Evolutionary conservation across 1,140 invertebrate genomes (phyloP).

Genomic region (Pteromalus puparum): DNA sequence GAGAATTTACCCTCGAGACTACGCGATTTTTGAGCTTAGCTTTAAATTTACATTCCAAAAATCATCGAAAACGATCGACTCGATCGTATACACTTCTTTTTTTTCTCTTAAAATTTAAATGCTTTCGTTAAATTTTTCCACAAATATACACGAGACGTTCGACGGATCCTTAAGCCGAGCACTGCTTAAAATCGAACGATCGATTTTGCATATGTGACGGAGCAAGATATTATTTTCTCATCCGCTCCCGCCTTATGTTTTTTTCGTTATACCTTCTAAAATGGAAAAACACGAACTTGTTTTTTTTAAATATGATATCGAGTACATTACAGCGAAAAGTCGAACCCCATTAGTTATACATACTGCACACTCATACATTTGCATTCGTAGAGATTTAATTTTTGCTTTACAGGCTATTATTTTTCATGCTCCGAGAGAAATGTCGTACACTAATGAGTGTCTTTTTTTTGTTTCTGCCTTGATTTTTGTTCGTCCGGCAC

Average conservation of each 20-base stretch:
- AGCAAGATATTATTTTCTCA: conserved; percentile 22
- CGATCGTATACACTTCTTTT: background rate
- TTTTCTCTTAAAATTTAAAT: background rate
- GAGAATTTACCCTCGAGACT: background rate
- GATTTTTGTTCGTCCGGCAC: conserved; percentile 10
- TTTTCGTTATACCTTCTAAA: conserved; percentile 43
- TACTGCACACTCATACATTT: conserved; percentile 23
- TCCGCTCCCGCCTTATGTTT: background rate
- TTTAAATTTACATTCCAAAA: conserved; percentile 4
- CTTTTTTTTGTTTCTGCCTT: background rate
- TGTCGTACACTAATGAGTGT: conserved; percentile 24
- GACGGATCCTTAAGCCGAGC: background rate
- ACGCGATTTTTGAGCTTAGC: background rate
- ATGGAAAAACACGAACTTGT: conserved; percentile 43
- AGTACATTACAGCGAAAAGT: conserved; percentile 48
- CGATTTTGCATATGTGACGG: conserved; percentile 29
- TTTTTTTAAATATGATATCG: conserved; percentile 40
- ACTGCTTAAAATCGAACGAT: conserved; percentile 35
- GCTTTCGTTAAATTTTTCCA: background rate
- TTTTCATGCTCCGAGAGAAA: conserved; percentile 28
- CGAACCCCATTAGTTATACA: conserved; percentile 16
- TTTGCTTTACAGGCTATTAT: conserved; percentile 28
- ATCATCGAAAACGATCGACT: background rate
- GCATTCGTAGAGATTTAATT: conserved; percentile 10
- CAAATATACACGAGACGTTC: conserved; percentile 13